phyloP scores from a whole-genome alignment of 2,113 vertebrate species.

The Alces alces region DNA sequence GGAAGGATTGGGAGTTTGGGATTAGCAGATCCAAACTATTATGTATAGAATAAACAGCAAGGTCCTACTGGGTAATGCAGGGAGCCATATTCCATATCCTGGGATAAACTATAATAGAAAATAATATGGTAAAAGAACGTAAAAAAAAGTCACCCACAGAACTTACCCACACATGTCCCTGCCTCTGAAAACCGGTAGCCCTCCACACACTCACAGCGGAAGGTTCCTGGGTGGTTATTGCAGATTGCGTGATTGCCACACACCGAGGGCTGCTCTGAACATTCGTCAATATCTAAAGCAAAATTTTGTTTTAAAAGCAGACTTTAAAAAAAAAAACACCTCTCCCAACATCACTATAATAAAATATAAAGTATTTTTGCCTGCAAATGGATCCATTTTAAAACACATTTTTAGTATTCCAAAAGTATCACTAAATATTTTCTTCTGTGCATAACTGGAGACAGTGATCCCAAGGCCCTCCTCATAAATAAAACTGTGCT shows the following conservation, averaged over 20 bases:
- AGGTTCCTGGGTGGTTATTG: conserved; percentile 94
- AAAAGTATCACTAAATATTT: neutral
- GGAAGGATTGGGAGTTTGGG: neutral
- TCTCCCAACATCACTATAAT: neutral
- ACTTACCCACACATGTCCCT: conserved; percentile 90
- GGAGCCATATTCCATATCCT: neutral
- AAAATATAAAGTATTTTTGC: neutral
- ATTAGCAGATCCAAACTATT: neutral
- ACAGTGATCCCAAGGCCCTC: too few relatives aligned
- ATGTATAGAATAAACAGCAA: neutral
- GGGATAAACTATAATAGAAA: neutral
- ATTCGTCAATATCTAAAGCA: conserved; percentile 90
- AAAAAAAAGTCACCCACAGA: rapidly evolving
- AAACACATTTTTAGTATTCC: neutral
- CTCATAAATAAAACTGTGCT: neutral
- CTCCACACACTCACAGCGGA: conserved; percentile 90
- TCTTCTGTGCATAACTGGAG: neutral
- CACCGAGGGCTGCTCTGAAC: conserved; percentile 81
- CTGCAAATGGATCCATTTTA: neutral
- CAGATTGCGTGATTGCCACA: conserved; percentile 88
- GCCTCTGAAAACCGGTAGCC: conserved; percentile 89
- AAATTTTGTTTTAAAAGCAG: neutral
- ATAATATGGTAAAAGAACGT: neutral
- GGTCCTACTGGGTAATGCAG: neutral
- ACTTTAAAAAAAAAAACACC: neutral